Evolutionary conservation across 2,888 invertebrate species (phyloP).

Genomic region (Tipula vernalis): DNA sequence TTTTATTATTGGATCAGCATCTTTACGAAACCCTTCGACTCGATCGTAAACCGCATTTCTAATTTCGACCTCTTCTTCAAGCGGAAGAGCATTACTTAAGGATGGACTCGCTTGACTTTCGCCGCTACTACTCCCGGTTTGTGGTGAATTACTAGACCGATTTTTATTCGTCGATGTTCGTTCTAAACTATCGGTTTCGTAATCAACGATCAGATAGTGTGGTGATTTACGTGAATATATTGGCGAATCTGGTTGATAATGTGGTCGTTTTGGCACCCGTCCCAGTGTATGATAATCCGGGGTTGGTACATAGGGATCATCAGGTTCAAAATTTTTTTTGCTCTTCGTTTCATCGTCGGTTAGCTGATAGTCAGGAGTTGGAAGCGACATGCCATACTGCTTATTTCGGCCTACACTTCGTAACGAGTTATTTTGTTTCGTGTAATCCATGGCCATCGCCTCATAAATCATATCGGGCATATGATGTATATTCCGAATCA

Average conservation of each 20-base stretch:
- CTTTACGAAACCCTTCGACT: conserved; percentile 31
- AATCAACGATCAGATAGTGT: conserved; percentile 43
- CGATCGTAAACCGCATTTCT: conserved; percentile 54
- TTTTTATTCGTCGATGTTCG: conserved; percentile 41
- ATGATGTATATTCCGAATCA: conserved; percentile 30
- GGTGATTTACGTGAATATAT: conserved; percentile 33
- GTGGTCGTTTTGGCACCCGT: conserved; percentile 25
- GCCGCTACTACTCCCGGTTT: conserved; percentile 44
- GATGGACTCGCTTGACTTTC: conserved; percentile 61
- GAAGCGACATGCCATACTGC: conserved; percentile 19
- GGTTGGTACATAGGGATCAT: conserved; percentile 32
- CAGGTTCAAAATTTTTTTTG: conserved; percentile 28
- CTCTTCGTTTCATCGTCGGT: conserved; percentile 32
- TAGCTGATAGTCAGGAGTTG: conserved; percentile 35
- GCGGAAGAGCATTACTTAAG: conserved; percentile 56
- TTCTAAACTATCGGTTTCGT: conserved; percentile 64
- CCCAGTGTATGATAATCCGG: conserved; percentile 36
- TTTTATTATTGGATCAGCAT: conserved; percentile 22
- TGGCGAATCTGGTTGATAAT: conserved; percentile 34
- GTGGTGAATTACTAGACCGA: conserved; percentile 37
- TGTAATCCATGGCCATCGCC: conserved; percentile 40
- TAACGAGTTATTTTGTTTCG: conserved; percentile 15
- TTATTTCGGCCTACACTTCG: conserved; percentile 18
- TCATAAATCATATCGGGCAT: conserved; percentile 55
- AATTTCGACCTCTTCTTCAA: conserved; percentile 72